Percentiles rank a stretch among this genome's conserved stretches.
phyloP scores from a whole-genome alignment of 2,113 vertebrate species.

The Coreoperca whiteheadi region DNA sequence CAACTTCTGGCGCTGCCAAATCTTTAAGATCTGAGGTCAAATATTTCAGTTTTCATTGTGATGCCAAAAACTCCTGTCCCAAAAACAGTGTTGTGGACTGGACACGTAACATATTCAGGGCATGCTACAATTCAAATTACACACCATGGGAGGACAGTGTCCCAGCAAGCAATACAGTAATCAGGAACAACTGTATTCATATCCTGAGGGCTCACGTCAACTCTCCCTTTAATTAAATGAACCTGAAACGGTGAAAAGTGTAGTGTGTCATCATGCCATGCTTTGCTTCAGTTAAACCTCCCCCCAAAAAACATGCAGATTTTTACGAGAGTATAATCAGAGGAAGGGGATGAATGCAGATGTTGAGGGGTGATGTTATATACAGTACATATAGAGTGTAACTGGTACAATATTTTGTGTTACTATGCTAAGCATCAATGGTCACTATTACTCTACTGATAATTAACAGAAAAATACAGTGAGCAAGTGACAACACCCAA shows the following conservation, averaged over 20 bases:
- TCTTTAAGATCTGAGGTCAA: background rate
- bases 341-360: background rate
- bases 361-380: background rate
- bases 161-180: background rate
- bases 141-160: too few relatives aligned
- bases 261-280: background rate
- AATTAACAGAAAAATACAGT: background rate
- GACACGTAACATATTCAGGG: too few relatives aligned
- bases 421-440: background rate
- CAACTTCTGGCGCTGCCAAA: background rate
- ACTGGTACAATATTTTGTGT: background rate
- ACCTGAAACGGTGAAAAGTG: background rate
- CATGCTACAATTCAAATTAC: too few relatives aligned
- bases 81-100: too few relatives aligned
- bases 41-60: background rate
- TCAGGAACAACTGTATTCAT: too few relatives aligned
- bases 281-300: too few relatives aligned
- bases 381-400: background rate
- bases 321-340: background rate
- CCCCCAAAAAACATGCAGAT: too few relatives aligned
- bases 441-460: background rate
- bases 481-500: background rate
- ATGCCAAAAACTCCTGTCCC: too few relatives aligned
- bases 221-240: background rate
- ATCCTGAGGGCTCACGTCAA: background rate